Percentiles rank a stretch among this genome's conserved stretches.
These are phyloP conservation scores for Lycopodina hypogea DNA, from an alignment of 37 sponge, comb jelly and placozoan genomes.

Conservation along the genomic window DNA sequence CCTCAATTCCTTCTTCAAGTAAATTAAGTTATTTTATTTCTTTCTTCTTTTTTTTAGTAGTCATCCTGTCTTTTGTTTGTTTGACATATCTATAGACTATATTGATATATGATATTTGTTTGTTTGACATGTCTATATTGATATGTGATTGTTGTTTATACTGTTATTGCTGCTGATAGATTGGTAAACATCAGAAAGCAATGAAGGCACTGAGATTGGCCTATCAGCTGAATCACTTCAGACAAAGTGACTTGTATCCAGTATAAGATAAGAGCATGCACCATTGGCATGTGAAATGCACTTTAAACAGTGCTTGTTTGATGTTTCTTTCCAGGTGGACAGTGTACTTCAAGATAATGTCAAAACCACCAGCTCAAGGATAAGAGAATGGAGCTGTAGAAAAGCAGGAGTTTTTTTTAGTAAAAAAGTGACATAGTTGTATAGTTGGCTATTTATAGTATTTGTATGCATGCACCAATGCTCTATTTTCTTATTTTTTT, in stretches of 20 bases:
- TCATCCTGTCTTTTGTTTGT: no score
- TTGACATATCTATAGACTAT: no score
- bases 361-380: background rate
- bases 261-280: slow-evolving; percentile 3
- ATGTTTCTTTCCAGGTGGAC: slow-evolving; percentile 3
- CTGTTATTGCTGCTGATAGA: no score
- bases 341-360: background rate
- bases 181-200: slow-evolving; percentile 40
- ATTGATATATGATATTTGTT: no score
- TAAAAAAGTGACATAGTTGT: background rate
- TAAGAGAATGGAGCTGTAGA: no score
- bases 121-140: no score
- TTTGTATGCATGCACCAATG: no score
- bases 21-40: background rate
- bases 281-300: background rate
- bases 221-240: slow-evolving; percentile 29
- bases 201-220: slow-evolving; percentile 22
- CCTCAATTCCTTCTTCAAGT: slow-evolving; percentile 64
- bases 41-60: no score
- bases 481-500: background rate
- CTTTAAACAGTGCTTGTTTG: background rate
- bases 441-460: background rate
- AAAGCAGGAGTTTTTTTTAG: no score
- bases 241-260: slow-evolving; percentile 4
- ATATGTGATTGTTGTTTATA: no score